These are phyloP conservation scores for Corythucha ciliata DNA, from an alignment of 2,888 invertebrate species.

Conservation along the genomic window DNA sequence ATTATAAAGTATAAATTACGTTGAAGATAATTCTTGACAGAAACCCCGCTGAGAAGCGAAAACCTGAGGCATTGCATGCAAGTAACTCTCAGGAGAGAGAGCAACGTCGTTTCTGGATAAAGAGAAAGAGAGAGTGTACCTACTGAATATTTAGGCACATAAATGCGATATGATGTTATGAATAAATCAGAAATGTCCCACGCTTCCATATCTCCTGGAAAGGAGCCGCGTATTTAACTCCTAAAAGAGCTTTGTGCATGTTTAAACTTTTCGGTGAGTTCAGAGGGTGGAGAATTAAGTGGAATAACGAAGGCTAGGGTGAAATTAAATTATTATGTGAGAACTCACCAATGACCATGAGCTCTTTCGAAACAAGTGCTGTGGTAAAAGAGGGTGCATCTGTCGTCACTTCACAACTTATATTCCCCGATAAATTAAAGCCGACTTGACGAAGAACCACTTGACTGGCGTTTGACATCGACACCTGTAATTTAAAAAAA, in stretches of 20 bases:
- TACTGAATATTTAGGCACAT: neutral
- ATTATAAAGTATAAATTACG: too few species aligned
- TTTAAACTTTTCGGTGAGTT: too few species aligned
- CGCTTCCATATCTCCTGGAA: too few species aligned
- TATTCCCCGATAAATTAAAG: slow-evolving; percentile 38
- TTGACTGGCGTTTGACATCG: slow-evolving; percentile 42
- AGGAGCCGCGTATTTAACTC: too few species aligned
- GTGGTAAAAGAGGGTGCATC: slow-evolving; percentile 39
- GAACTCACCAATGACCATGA: slow-evolving; percentile 66
- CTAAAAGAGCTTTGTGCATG: too few species aligned
- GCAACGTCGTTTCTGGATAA: too few species aligned
- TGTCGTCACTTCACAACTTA: slow-evolving; percentile 40
- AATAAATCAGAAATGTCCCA: too few species aligned
- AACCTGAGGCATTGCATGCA: too few species aligned
- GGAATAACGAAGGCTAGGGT: neutral
- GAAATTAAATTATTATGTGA: neutral
- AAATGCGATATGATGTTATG: slow-evolving; percentile 1
- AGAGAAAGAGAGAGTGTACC: slow-evolving; percentile 1
- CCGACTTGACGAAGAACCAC: slow-evolving; percentile 38
- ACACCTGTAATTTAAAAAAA: slow-evolving; percentile 46
- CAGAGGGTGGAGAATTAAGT: too few species aligned
- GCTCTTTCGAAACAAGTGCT: slow-evolving; percentile 41
- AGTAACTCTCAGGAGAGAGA: too few species aligned
- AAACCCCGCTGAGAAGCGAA: too few species aligned
- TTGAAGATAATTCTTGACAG: too few species aligned